Evolutionary conservation across 2,113 vertebrate species (phyloP), one percentile per base, ranked within the genome.

Genomic region (Rhinoptilus africanus): DNA sequence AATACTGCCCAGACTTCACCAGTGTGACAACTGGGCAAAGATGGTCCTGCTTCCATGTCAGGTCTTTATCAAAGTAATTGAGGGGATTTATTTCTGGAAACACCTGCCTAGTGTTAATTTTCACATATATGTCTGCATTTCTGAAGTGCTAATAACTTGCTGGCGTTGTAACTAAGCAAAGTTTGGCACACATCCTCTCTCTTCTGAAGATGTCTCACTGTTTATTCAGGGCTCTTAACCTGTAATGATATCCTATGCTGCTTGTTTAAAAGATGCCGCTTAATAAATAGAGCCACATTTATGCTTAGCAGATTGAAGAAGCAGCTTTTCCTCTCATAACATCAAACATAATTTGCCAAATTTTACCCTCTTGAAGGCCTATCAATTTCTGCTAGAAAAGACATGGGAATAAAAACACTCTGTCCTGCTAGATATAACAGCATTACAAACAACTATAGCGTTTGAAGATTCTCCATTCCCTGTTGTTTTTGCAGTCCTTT

Each of bases 101-200:
- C 72, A 83, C 12, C 45, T 66, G 20, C 71, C 28, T 76, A 48
- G 8, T 1, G 0, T 57, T 88, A 93, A 96, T 96, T 96, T 93
- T 92, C 85, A 92, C 47, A 39, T 86, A 71, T 26, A 35, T 0
- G 0, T 77, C 71, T 79, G 50, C 37, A 71, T 57, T 90, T 80
- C 51, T 67, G 79, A 94, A 72, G 75, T 80, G 92, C 15, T 96
- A 96, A 95, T 94, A 71, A 85, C 41, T 63, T 73, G 37, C 43
- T 74, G 51, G 82, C 56, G 43, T 26, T 74, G 43, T 54, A 90
- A 83, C 72, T 91, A 56, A 54, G 20, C 1, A 4, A 92, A 92
- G 75, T 28, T 64, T 93, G 72, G 59, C 51, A 85, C 6, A 16
- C 28, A 45, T 79, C 13, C 15, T 89, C 23, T 5, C 27, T 68